Evolutionary conservation across 2,113 vertebrate species (phyloP).

Genomic region (Neolamprologus tretocephalus): DNA sequence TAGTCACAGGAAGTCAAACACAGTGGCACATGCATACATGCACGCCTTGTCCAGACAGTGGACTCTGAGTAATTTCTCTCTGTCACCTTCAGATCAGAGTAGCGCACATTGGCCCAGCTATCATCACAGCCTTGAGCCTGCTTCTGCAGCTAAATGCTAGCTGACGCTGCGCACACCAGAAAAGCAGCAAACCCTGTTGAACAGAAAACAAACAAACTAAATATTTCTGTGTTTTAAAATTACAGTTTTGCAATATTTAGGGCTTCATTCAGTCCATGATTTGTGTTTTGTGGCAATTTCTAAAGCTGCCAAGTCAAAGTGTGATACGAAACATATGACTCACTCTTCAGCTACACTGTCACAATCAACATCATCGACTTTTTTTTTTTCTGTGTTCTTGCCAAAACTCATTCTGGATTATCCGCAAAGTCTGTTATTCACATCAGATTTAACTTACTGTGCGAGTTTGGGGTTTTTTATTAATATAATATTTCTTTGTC

Average conservation of each 20-base stretch:
- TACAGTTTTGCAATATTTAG: neutral
- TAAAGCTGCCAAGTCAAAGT: neutral
- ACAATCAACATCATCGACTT: neutral
- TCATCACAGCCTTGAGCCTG: conserved; percentile 17
- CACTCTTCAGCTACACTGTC: neutral
- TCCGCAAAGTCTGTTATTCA: neutral
- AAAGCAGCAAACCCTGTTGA: neutral
- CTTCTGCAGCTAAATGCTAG: neutral
- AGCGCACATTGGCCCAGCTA: conserved; percentile 42
- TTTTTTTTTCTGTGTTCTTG: neutral
- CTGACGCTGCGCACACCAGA: neutral
- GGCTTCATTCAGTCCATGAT: neutral
- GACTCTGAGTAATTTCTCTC: conserved; percentile 47
- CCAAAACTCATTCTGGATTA: neutral
- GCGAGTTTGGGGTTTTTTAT: neutral
- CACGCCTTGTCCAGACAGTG: neutral
- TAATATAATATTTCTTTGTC: neutral
- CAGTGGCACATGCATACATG: neutral
- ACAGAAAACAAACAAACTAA: neutral
- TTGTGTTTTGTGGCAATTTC: neutral
- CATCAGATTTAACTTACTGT: neutral
- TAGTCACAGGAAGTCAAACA: neutral
- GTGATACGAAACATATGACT: neutral
- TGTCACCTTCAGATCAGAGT: conserved; percentile 65
- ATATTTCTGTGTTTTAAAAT: neutral